Conservation (phyloP, 2,888 invertebrate genomes). For the Leptinotarsa juncta region DNA sequence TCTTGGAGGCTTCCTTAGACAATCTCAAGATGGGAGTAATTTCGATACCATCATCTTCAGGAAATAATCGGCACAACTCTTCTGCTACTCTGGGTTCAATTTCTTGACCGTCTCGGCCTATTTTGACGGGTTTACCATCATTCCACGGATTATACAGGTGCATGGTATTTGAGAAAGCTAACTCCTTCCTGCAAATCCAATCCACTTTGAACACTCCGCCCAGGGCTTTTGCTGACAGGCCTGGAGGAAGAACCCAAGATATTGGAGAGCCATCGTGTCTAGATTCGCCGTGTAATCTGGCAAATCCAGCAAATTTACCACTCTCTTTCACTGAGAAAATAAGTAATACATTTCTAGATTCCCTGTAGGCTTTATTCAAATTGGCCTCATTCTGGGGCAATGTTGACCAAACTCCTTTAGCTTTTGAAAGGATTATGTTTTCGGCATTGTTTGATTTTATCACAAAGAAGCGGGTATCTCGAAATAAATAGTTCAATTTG, state of each 20-base stretch:
- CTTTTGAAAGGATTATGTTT: constrained; percentile 94
- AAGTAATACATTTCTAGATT: constrained; percentile 92
- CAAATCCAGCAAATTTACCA: constrained; percentile 95
- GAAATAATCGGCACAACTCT: constrained; percentile 92
- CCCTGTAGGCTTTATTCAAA: constrained; percentile 93
- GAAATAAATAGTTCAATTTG: constrained; percentile 92
- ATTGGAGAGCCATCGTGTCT: constrained; percentile 90
- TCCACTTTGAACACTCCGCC: constrained; percentile 97
- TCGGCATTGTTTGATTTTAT: constrained; percentile 99
- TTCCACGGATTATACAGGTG: constrained; percentile 98
- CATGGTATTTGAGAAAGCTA: constrained; percentile 91
- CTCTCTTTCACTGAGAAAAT: constrained; percentile 99
- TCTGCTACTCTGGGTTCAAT: constrained; percentile 96
- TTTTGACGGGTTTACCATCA: constrained; percentile 98
- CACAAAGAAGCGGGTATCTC: constrained; percentile 94
- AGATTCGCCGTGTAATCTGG: constrained; percentile 88
- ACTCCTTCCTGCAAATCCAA: constrained; percentile 91
- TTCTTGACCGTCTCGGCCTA: constrained; percentile 98
- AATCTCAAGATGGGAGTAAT: constrained; percentile 87
- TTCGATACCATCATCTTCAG: constrained; percentile 92
- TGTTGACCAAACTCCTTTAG: constrained; percentile 97
- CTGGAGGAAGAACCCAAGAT: constrained; percentile 94
- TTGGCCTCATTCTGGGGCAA: constrained; percentile 96
- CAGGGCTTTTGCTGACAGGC: constrained; percentile 90
- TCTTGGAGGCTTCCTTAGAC: constrained; percentile 85